phyloP scores from a whole-genome alignment of 37 sponge, comb jelly and placozoan species.

The Diacarnus erythraeanus region DNA sequence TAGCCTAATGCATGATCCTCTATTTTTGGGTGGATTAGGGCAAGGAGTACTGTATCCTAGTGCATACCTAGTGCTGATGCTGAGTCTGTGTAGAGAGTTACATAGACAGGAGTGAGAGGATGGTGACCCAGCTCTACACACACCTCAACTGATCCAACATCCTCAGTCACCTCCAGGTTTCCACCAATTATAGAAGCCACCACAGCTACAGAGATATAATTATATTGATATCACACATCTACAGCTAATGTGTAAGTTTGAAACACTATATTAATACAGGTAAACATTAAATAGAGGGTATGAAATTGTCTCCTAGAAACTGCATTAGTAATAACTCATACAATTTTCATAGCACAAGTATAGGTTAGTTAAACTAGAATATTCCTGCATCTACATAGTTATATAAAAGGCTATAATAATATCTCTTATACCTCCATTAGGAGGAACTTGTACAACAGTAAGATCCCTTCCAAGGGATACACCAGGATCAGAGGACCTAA shows the following conservation, averaged over 20 bases:
- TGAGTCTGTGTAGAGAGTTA: neutral
- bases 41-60: neutral
- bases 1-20: no score
- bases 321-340: no score
- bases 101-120: neutral
- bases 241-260: no score
- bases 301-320: no score
- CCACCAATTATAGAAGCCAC: neutral
- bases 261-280: no score
- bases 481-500: neutral
- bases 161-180: neutral
- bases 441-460: neutral
- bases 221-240: neutral
- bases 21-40: no score
- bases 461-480: neutral
- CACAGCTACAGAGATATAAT: neutral
- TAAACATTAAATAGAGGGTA: no score
- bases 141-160: neutral
- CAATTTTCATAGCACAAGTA: no score
- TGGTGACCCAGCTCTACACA: neutral
- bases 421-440: neutral
- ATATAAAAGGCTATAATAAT: no score
- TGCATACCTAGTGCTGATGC: neutral
- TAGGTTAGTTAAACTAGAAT: no score
- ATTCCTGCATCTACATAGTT: neutral